Percentiles rank a stretch among this genome's conserved stretches.
These are phyloP conservation scores for Polypedilum vanderplanki DNA, from an alignment of 1,140 invertebrate genomes.

Conservation along the genomic window DNA sequence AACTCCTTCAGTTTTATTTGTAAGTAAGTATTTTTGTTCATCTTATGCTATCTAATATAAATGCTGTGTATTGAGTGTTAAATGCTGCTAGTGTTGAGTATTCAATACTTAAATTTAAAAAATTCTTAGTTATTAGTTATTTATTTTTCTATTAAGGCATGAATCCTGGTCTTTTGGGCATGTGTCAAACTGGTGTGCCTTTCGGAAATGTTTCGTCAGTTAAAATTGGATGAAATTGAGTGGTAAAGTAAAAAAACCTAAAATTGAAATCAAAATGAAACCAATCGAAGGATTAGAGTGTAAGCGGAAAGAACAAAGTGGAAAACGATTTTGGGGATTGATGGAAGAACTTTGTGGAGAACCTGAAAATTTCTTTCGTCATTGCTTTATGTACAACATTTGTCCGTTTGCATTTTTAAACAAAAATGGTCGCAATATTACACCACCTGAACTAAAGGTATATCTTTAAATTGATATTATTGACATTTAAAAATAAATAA, in stretches of 20 bases:
- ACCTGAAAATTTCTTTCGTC: conserved; percentile 69
- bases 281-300: conserved; percentile 70
- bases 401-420: conserved; percentile 82
- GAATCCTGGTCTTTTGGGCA: conserved; percentile 91
- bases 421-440: conserved; percentile 69
- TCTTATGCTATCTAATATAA: no score
- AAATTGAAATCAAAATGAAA: conserved; percentile 60
- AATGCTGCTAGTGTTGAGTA: no score
- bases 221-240: conserved; percentile 67
- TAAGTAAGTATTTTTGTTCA: no score
- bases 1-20: conserved; percentile 65
- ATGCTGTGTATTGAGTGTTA: no score
- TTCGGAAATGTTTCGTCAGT: conserved; percentile 82
- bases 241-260: conserved; percentile 64
- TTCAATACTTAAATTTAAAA: no score
- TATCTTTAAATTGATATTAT: conserved; percentile 34
- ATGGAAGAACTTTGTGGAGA: conserved; percentile 62
- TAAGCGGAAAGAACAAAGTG: conserved; percentile 71
- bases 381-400: conserved; percentile 81
- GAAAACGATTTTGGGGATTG: conserved; percentile 76
- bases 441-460: conserved; percentile 76
- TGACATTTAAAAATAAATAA: no score
- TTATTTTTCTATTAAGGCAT: no score
- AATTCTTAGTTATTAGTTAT: no score
- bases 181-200: conserved; percentile 88